Evolutionary conservation across 1,140 invertebrate species (phyloP).

Genomic region (Fragariocoptes setiger): DNA sequence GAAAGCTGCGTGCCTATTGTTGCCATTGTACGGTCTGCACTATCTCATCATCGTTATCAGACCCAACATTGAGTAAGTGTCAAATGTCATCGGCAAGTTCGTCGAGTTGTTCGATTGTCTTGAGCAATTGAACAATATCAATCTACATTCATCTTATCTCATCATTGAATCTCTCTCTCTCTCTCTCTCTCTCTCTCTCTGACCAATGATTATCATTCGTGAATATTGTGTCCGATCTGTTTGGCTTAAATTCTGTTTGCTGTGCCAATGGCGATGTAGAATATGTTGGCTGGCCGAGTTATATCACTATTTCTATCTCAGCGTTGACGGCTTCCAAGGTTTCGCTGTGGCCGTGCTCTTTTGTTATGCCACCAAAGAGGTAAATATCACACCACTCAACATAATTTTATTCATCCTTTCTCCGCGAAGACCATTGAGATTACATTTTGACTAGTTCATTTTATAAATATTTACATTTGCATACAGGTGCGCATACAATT

Average conservation of each 20-base stretch:
- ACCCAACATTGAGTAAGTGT: constrained; percentile 8
- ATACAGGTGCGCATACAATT: no score
- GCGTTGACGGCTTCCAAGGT: constrained; percentile 9
- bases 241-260: not conserved
- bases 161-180: not conserved
- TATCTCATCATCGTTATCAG: constrained; percentile 9
- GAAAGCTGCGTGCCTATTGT: constrained; percentile 6
- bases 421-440: no score
- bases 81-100: no score
- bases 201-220: not conserved
- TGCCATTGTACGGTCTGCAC: constrained; percentile 10
- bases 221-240: not conserved
- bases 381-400: no score
- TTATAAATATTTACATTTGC: no score
- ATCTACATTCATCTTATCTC: no score
- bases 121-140: no score
- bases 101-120: no score
- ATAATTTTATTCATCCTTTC: no score
- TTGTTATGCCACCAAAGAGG: constrained; percentile 9
- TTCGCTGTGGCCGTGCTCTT: constrained; percentile 7
- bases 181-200: not conserved
- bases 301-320: constrained; percentile 8
- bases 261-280: not conserved
- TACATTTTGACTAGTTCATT: no score
- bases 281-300: constrained; percentile 8